Evolutionary conservation across 2,797 vertebrate genomes (phyloP).

Genomic region (Enteromius trimaculatus): DNA sequence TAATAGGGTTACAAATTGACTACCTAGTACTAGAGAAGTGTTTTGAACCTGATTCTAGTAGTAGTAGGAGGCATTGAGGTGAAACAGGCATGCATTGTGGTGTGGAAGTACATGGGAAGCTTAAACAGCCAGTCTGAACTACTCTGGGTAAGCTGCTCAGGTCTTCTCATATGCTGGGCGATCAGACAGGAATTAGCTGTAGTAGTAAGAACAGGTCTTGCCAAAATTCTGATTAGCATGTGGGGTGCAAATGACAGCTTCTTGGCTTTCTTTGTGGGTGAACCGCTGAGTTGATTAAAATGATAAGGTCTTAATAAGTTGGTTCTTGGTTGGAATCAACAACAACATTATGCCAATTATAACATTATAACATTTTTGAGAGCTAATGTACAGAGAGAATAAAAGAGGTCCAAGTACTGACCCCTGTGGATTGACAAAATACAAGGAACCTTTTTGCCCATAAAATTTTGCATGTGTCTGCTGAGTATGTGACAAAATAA

Average conservation of each 20-base stretch:
- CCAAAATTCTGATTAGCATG: not conserved
- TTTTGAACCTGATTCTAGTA: not conserved
- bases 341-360: not conserved
- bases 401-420: not conserved
- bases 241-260: not conserved
- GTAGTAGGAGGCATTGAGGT: not conserved
- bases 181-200: not conserved
- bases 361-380: not conserved
- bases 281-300: not conserved
- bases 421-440: not conserved
- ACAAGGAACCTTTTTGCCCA: not conserved
- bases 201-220: not conserved
- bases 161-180: not conserved
- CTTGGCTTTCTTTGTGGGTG: not conserved
- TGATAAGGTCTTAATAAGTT: not conserved
- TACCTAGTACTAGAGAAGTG: not conserved
- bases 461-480: not conserved
- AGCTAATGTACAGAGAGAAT: not conserved
- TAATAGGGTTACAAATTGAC: not conserved
- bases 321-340: not conserved
- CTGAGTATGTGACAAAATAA: not conserved
- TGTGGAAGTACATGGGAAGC: not conserved
- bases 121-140: not conserved
- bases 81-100: not conserved
- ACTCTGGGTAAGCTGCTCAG: not conserved